Base-by-base conservation (phyloP, 2,888 invertebrate species). In the Pseudeuparius sepicola region DNA sequence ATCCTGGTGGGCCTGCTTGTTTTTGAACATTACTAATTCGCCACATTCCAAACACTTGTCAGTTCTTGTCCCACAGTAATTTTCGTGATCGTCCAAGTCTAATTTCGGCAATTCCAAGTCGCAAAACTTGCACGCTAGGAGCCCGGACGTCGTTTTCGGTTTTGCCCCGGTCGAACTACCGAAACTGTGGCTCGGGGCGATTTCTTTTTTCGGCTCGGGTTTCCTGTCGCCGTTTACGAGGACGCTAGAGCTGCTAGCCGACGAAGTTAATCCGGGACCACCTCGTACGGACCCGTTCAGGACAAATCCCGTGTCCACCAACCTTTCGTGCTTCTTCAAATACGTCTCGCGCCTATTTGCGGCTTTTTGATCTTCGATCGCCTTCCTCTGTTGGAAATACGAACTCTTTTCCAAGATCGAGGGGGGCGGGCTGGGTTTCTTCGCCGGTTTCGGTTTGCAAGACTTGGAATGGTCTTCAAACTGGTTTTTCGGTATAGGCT, bases 1-100 rank as follows among this genome's bases (percentile, higher is more conserved):
- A 49, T 76, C 75, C 37, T 69, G 52, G 46, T 78, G 77, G 43
- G 73, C 56, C 53, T 71, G 70, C 17, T 70, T 67, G 58, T 80
- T 75, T 55, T 76, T 76, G 52, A 73, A 66, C 77, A 79, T 78
- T 40, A 82, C 74, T 52, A 73, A 71, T 59, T 77, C 75, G 15
- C 66, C 67, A 59, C 82, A 82, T 23, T 72, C 74, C 2, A 65
- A 53, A 56, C 82, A 82, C 46, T 68, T 70, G 53, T 82, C 73
- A 1, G 81, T 82, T 43, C 81, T 67, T 29, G 73, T 70, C 1
- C 81, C 81, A 61, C 82, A 82, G 59, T 78, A 79, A 34, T 68
- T 68, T 54, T 74, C 70, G 57, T 82, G 82, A 1, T 68, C 65
- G 0, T 68, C 68, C 43, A 79, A 55, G 9, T 73, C 72, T 36